Conservation (phyloP, 2,888 invertebrate genomes). For the Belgica antarctica region DNA sequence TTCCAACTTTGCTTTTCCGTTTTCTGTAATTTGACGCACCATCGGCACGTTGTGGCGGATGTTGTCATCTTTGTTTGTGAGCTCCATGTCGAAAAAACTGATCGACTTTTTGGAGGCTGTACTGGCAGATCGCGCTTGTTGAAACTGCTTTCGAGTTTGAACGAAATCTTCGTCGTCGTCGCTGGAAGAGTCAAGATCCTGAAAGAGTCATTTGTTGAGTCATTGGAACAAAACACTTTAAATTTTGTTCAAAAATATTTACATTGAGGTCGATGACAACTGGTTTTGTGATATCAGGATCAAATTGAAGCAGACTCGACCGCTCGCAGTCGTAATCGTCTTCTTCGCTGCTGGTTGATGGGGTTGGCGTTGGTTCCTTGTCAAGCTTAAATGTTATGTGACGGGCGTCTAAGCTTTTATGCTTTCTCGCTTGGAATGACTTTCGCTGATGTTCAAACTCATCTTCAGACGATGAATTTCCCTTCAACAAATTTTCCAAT, state of each 20-base stretch:
- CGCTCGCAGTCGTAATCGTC: conserved; percentile 52
- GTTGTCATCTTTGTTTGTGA: conserved; percentile 60
- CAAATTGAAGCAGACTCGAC: conserved; percentile 52
- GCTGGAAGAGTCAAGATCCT: conserved; percentile 35
- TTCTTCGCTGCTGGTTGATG: conserved; percentile 54
- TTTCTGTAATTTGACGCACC: conserved; percentile 62
- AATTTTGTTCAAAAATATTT: conserved; percentile 44
- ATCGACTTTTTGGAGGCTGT: conserved; percentile 62
- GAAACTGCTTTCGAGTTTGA: conserved; percentile 61
- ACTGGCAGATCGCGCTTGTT: conserved; percentile 63
- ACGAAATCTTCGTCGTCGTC: conserved; percentile 59
- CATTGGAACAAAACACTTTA: conserved; percentile 47
- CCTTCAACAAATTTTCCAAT: conserved; percentile 54
- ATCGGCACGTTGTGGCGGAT: conserved; percentile 62
- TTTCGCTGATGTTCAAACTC: conserved; percentile 53
- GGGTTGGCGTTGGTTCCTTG: conserved; percentile 50
- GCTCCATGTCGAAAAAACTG: conserved; percentile 39
- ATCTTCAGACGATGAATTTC: conserved; percentile 50
- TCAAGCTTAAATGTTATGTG: conserved; percentile 55
- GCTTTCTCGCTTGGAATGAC: conserved; percentile 55
- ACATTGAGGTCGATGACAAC: conserved; percentile 54
- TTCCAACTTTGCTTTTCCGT: conserved; percentile 60
- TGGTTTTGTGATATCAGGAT: conserved; percentile 54
- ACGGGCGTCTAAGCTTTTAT: conserved; percentile 55
- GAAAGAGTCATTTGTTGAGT: not conserved